These are phyloP conservation scores for Azemiops feae DNA, from an alignment of 2,113 vertebrate species.

Conservation along the genomic window DNA sequence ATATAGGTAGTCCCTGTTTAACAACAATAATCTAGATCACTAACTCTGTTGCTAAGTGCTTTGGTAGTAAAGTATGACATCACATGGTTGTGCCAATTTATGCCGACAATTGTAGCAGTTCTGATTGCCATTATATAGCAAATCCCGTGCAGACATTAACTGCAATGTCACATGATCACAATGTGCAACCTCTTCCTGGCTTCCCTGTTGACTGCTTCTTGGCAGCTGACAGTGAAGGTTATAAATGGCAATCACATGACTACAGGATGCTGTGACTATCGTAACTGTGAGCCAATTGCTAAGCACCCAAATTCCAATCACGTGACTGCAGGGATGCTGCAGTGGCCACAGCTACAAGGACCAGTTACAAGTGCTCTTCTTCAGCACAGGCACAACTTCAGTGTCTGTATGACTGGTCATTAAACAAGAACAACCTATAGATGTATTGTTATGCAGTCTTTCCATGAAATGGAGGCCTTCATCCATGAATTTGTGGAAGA, in stretches of 20 bases:
- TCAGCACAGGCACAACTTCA: background rate
- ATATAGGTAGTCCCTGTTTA: background rate
- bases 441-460: background rate
- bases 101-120: background rate
- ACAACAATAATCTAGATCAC: background rate
- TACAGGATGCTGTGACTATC: background rate
- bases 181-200: background rate
- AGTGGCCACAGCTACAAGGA: background rate
- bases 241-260: background rate
- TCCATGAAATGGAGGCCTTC: background rate
- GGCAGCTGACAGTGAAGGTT: background rate
- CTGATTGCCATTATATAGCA: background rate
- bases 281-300: background rate
- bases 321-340: background rate
- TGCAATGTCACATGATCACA: background rate
- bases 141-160: background rate
- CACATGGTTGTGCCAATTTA: background rate
- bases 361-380: background rate
- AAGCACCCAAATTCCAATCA: background rate
- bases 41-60: background rate
- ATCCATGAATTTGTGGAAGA: background rate
- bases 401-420: background rate
- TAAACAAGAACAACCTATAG: background rate
- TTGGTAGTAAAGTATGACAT: background rate
- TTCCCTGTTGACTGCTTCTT: background rate